Evolutionary conservation across 2,888 invertebrate genomes (phyloP), one percentile per base, ranked within the genome.

Genomic region (Cephus spinipes): DNA sequence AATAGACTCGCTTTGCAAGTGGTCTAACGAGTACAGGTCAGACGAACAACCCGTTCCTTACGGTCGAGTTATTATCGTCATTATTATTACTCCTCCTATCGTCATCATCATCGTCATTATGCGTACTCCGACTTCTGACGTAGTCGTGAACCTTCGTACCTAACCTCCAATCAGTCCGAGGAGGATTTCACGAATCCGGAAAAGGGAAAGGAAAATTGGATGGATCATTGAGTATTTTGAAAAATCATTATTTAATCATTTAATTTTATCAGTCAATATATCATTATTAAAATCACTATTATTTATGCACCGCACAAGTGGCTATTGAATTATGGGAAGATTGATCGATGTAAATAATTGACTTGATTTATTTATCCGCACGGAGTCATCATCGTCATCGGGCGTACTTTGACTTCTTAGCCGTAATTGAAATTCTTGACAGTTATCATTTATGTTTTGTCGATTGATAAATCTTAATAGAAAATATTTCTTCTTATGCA

Each of bases 41-140:
- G 55, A 55, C 55, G 71, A 71, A 32, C 71, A 33, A 71, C 71
- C 71, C 71, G 71, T 33, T 32, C 71, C 71, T 11, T 71, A 71
- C 31, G 71, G 32, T 71, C 71, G 71, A 71, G 31, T 71, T 71
- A 71, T 71, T 71, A 71, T 71, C 71, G 71, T 71, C 71, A 71
- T 71, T 71, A 31, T 71, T 71, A 33, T 71, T 71, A 71, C 23
- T 71, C 33, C 33, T 71, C 33, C 33, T 33, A 71, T 71, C 71
- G 71, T 31, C 71, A 3, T 33, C 71, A 32, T 31, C 71, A 31
- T 71, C 71, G 71, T 33, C 31, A 71, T 71, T 33, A 71, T 71
- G 71, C 71, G 71, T 33, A 71, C 71, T 33, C 31, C 23, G 71
- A 71, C 55, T 55, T 55, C 55, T 55, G 55, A 55, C 55, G 23